These are phyloP conservation scores for Autographa pulchrina DNA, from an alignment of 2,888 invertebrate genomes.

Conservation along the genomic window DNA sequence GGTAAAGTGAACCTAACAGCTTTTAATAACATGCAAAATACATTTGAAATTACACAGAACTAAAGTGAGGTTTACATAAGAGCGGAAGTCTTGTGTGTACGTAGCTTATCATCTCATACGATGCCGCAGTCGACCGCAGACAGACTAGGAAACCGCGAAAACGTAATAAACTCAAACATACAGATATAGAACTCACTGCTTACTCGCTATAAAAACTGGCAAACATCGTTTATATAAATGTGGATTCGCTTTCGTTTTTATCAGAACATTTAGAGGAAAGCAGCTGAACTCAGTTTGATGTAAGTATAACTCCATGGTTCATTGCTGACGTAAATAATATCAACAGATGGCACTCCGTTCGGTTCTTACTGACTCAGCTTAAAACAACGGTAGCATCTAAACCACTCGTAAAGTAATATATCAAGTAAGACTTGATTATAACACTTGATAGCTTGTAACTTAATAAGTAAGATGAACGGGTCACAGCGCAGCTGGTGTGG, in stretches of 20 bases:
- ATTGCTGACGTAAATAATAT: no score
- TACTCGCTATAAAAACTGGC: conserved; percentile 7
- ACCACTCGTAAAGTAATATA: conserved; percentile 7
- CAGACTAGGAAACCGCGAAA: conserved; percentile 48
- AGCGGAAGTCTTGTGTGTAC: conserved; percentile 44
- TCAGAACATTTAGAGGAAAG: neutral
- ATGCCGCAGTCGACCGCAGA: conserved; percentile 42
- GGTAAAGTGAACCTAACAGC: conserved; percentile 30
- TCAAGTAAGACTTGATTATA: conserved; percentile 30
- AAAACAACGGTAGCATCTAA: conserved; percentile 17
- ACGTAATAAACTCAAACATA: conserved; percentile 38
- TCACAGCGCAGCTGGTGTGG: conserved; percentile 33
- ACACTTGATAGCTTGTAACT: conserved; percentile 23
- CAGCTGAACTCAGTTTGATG: neutral
- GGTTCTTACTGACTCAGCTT: neutral
- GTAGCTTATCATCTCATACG: conserved; percentile 30
- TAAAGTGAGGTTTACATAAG: conserved; percentile 46
- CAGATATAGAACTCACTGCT: conserved; percentile 22
- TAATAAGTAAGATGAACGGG: conserved; percentile 23
- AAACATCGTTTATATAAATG: neutral
- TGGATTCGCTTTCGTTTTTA: neutral
- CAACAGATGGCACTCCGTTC: neutral
- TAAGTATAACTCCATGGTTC: no score
- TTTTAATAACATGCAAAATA: conserved; percentile 46
- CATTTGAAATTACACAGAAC: conserved; percentile 36